These are phyloP conservation scores for Thecocarcelia acutangulata DNA, from an alignment of 2,888 invertebrate genomes.

Conservation along the genomic window DNA sequence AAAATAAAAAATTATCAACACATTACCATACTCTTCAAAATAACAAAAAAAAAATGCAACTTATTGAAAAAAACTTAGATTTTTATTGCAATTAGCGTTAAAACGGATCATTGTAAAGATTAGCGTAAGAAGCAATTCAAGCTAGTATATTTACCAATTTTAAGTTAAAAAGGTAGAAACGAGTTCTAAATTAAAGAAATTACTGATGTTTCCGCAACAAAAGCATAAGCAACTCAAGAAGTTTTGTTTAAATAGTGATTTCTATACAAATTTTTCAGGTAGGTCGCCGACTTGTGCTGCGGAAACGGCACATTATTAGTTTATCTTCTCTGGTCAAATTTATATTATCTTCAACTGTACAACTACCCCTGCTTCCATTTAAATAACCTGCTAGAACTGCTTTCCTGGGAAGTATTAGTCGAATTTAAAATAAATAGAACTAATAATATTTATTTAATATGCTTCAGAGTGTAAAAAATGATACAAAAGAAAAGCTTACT, in stretches of 20 bases:
- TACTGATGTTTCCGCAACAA: too few relatives aligned
- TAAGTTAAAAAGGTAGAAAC: too few relatives aligned
- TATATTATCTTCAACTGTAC: too few relatives aligned
- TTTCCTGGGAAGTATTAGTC: conserved; percentile 14
- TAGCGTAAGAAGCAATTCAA: conserved; percentile 7
- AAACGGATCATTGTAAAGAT: conserved; percentile 3
- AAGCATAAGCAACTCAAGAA: too few relatives aligned
- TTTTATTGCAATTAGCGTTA: conserved; percentile 10
- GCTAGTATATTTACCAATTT: background rate
- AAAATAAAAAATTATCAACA: conserved; percentile 42
- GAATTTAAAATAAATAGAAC: conserved; percentile 39
- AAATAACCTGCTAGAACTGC: conserved; percentile 4
- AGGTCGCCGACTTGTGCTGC: too few relatives aligned
- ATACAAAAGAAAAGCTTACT: too few relatives aligned
- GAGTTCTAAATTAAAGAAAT: too few relatives aligned
- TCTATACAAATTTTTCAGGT: too few relatives aligned
- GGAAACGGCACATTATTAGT: too few relatives aligned
- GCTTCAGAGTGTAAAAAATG: conserved; percentile 44
- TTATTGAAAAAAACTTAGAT: conserved; percentile 19
- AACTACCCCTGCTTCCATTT: too few relatives aligned
- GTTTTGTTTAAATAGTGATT: too few relatives aligned
- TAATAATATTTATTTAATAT: conserved; percentile 24
- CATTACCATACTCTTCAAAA: conserved; percentile 47
- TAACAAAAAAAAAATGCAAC: conserved; percentile 23
- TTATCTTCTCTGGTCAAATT: too few relatives aligned